Conservation (phyloP, 2,797 vertebrate genomes). For the Kryptopterus vitreolus region DNA sequence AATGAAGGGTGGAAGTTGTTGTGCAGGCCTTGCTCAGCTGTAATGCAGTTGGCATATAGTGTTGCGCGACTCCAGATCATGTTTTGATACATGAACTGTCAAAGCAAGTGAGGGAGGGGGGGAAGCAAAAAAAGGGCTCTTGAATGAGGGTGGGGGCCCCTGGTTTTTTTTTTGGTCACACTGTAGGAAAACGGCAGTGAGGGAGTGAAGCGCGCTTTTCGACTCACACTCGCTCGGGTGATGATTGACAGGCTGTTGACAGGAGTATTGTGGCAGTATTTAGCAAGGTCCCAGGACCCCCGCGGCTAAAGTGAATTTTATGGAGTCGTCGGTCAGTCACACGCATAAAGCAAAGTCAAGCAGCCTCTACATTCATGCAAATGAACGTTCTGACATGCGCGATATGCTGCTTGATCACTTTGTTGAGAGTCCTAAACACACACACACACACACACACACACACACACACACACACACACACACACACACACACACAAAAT, state of each 20-base stretch:
- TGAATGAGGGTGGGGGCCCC: slow-evolving; percentile 37
- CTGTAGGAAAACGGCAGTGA: slow-evolving; percentile 31
- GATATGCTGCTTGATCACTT: slow-evolving; percentile 77
- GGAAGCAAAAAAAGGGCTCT: background rate
- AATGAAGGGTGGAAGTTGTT: background rate
- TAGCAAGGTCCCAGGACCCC: slow-evolving; percentile 79
- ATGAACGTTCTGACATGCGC: slow-evolving; percentile 74
- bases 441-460: slow-evolving; percentile 60
- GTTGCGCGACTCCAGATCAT: slow-evolving; percentile 19
- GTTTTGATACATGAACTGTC: slow-evolving; percentile 36
- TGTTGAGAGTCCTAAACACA: slow-evolving; percentile 69
- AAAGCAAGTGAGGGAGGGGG: slow-evolving; percentile 28
- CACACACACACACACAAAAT: slow-evolving; percentile 55
- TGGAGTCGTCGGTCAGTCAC: slow-evolving; percentile 76
- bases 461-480: slow-evolving; percentile 65
- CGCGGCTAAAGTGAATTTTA: slow-evolving; percentile 79
- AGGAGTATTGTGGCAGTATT: slow-evolving; percentile 78
- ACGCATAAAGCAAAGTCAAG: slow-evolving; percentile 75
- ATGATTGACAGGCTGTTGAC: slow-evolving; percentile 82
- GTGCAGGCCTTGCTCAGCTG: background rate
- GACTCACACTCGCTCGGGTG: slow-evolving; percentile 70
- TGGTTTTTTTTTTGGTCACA: slow-evolving; percentile 25
- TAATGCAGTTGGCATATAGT: background rate
- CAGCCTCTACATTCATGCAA: slow-evolving; percentile 74
- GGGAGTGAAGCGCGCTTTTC: slow-evolving; percentile 64